Evolutionary conservation across 2,888 invertebrate species (phyloP).

Genomic region (Flexamia atlantica): DNA sequence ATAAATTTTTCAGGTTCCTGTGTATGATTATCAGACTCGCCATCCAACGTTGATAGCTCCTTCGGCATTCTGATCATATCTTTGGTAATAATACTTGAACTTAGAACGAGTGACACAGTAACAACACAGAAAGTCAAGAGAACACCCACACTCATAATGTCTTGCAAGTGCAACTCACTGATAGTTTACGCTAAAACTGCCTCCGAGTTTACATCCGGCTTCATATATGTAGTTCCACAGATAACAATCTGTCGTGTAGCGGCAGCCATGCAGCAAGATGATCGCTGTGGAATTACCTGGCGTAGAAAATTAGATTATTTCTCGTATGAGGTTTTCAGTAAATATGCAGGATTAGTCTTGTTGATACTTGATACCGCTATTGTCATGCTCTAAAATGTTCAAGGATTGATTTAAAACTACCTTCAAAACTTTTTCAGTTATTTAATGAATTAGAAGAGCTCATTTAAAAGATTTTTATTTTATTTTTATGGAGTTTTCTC

Average conservation of each 20-base stretch:
- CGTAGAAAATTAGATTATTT: conserved; percentile 27
- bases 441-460: no score
- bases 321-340: neutral
- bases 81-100: conserved; percentile 65
- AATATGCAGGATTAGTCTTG: neutral
- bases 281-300: neutral
- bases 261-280: neutral
- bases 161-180: neutral
- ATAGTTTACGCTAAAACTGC: neutral
- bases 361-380: neutral
- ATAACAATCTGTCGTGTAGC: neutral
- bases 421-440: no score
- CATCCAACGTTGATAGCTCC: neutral
- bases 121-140: conserved; percentile 1
- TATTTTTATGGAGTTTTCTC: neutral
- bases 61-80: conserved; percentile 61
- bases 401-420: no score
- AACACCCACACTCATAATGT: conserved; percentile 11
- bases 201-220: neutral
- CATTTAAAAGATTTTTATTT: no score
- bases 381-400: conserved; percentile 19
- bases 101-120: conserved; percentile 27
- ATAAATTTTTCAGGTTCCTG: conserved; percentile 16
- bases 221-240: neutral
- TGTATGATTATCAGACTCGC: neutral